phyloP scores from a whole-genome alignment of 2,797 vertebrate genomes.

The Poeciliopsis infans region DNA sequence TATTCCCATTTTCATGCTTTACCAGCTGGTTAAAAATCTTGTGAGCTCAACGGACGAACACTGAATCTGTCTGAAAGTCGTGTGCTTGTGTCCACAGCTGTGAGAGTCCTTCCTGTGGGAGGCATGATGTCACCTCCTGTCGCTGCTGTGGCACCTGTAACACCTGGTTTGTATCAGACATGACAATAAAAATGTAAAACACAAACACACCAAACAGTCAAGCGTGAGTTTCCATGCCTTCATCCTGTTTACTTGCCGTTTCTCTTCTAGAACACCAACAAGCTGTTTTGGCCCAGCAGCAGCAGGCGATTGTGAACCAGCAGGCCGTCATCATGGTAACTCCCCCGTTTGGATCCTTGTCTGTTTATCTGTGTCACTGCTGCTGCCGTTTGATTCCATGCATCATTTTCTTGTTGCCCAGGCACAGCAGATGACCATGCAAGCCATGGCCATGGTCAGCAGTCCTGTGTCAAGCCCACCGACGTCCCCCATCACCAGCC shows the following conservation, averaged over 20 bases:
- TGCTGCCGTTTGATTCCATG: constrained; percentile 14
- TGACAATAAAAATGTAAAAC: constrained; percentile 36
- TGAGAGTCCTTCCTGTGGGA: constrained; percentile 78
- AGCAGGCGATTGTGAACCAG: constrained; percentile 82
- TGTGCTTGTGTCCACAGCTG: constrained; percentile 67
- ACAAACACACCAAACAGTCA: constrained; percentile 8
- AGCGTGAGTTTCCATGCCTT: constrained; percentile 18
- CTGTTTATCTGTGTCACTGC: constrained; percentile 30
- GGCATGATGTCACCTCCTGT: constrained; percentile 74
- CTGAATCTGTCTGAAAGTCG: constrained; percentile 9
- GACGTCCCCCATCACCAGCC: constrained; percentile 70
- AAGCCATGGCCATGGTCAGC: constrained; percentile 82
- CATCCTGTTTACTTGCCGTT: constrained; percentile 36
- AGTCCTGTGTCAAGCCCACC: constrained; percentile 75
- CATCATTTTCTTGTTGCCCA: constrained; percentile 53
- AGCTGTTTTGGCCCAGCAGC: constrained; percentile 73
- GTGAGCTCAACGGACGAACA: constrained; percentile 5
- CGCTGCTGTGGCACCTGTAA: constrained; percentile 69
- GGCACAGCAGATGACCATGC: constrained; percentile 91
- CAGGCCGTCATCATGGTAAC: constrained; percentile 85
- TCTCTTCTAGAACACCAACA: constrained; percentile 78
- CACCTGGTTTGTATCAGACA: constrained; percentile 65
- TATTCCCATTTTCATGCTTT: background rate
- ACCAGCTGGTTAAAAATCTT: background rate
- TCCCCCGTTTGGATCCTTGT: constrained; percentile 31